Evolutionary conservation across 2,113 vertebrate genomes (phyloP), one percentile per base, ranked within the genome.

Genomic region (Engystomops pustulosus): DNA sequence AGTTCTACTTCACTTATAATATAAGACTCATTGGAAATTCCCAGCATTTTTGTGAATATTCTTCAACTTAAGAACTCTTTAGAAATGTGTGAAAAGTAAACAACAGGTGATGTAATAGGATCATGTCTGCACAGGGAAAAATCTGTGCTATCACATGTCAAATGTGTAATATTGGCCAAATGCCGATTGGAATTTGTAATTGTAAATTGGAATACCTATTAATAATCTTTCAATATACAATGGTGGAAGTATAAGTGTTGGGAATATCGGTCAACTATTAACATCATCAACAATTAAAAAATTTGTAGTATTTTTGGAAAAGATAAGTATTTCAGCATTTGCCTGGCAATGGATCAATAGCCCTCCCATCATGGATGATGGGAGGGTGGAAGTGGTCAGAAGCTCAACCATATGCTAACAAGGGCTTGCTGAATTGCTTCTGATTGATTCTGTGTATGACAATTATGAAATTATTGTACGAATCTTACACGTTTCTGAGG

Each of bases 31-130:
- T 15, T 79, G 77, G 58, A 79, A 79, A 79, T 79, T 67, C 77
- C 55, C 77, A 53, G 20, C 55, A 65, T 79, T 79, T 65, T 65
- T 79, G 58, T 67, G 38, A 65, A 65, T 65, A 65, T 45, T 79
- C 77, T 79, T 62, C 58, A 62, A 67, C 38, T 79, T 45, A 62
- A 79, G 76, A 58, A 65, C 36, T 20, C 77, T 79, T 79, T 47
- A 65, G 23, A 79, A 79, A 67, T 32, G 58, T 67, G 38, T 78
- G 34, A 78, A 78, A 60, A 23, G 75, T 79, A 79, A 79, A 79
- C 38, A 79, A 65, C 75, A 78, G 74, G 75, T 78, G 75, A 58
- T 78, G 75, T 60, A 78, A 78, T 60, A n/a, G 36, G 75, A 78
- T 78, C 51, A 60, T 60, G 51, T 17, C 75, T 60, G 74, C 10